Evolutionary conservation across 2,113 vertebrate species (phyloP), one percentile per base, ranked within the genome.

Genomic region (Micronycteris hirsuta): DNA sequence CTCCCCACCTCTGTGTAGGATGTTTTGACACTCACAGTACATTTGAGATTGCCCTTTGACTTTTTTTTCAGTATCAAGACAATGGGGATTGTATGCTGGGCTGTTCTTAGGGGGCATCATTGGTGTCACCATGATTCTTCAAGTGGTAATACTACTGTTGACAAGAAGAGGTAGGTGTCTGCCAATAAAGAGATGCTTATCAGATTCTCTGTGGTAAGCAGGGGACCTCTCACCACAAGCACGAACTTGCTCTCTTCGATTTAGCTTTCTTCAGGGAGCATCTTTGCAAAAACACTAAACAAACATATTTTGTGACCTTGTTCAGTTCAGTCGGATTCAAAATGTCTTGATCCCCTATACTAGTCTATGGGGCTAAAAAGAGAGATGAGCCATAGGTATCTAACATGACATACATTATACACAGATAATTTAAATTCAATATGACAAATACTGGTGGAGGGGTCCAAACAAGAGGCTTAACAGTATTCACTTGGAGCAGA

Each of bases 101-200:
- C 85, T 97, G 67, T 6, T 22, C 13, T 36, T 54, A 68, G 94
- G 31, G 16, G 67, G 10, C 77, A 17, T 96, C 16, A 1, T 81
- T 43, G 41, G 61, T 45, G 36, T 83, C n/a, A 28, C 91, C 68
- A 14, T 88, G 36, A 65, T 92, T 85, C 3, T 47, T 9, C 1
- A 11, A 14, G 68, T 81, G 88, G 11, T 19, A 8, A 47, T 84
- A 31, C 76, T 89, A 9, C 82, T 85, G 45, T 24, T 89, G 43
- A 94, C 81, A 90, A 97, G 84, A 95, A 95, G 38, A 97, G 97
- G 97, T 97, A 96, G 49, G 97, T 96, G 70, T 54, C 56, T 95
- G 84, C 71, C 52, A 49, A 49, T 65, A 68, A 76, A 61, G 56
- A 91, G 52, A 61, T 88, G 77, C 41, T 78, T 90, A 67, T 84